These are phyloP conservation scores for Oligia latruncula DNA, from an alignment of 2,888 invertebrate species.

Conservation along the genomic window DNA sequence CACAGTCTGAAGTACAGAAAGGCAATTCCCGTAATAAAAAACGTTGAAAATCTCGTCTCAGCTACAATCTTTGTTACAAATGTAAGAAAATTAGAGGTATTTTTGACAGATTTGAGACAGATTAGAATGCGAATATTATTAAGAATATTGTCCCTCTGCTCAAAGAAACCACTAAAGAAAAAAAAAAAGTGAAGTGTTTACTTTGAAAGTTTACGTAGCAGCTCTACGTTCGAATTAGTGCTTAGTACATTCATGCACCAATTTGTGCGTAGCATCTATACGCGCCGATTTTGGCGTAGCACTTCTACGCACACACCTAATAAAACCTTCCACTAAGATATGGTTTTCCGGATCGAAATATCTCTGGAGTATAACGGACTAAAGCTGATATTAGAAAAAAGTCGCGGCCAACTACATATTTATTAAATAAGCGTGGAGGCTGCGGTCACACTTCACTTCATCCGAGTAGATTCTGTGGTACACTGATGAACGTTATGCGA, in stretches of 20 bases:
- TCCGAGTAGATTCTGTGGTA: constrained; percentile 21
- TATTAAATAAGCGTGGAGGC: constrained; percentile 10
- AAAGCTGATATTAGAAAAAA: neutral
- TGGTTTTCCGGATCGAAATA: neutral
- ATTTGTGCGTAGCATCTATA: neutral
- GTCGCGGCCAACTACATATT: neutral
- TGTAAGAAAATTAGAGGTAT: neutral
- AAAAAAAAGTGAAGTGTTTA: neutral
- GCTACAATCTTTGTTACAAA: neutral
- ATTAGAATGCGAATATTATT: neutral
- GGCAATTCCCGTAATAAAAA: neutral
- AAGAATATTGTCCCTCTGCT: neutral
- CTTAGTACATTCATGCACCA: neutral
- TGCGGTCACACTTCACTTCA: constrained; percentile 33
- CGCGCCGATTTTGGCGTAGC: neutral
- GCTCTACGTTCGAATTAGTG: neutral
- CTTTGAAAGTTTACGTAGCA: neutral
- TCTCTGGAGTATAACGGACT: neutral
- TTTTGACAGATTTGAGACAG: neutral
- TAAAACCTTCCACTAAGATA: neutral
- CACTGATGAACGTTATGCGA: constrained; percentile 40
- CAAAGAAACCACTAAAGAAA: neutral
- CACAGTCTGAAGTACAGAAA: neutral
- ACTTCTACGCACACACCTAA: neutral
- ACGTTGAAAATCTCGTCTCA: neutral